Conservation (phyloP, 2,888 invertebrate genomes). For the Caenorhabditis sp. region DNA sequence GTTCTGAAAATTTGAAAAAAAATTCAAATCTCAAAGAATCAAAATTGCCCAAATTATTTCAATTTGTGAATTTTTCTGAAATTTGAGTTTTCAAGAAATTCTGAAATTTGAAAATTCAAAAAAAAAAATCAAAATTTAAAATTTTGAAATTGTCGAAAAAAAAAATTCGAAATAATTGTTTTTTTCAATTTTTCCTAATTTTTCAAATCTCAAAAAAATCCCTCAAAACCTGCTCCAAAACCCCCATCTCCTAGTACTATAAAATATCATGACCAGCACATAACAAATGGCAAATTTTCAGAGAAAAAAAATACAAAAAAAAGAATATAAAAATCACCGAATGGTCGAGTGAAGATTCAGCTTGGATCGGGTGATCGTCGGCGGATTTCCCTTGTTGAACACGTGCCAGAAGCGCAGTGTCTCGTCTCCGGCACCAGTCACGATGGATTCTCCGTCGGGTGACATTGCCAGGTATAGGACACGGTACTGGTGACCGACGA, state of each 20-base stretch:
- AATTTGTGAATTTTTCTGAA: no score
- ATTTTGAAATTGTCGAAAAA: no score
- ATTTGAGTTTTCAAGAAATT: no score
- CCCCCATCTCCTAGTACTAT: background rate
- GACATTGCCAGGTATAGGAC: constrained; percentile 97
- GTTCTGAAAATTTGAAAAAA: no score
- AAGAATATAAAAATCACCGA: constrained; percentile 48
- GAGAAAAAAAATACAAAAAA: background rate
- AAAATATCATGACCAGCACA: constrained; percentile 2
- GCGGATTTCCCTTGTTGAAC: constrained; percentile 89
- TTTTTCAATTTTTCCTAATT: no score
- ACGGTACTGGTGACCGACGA: constrained; percentile 96
- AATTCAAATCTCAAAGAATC: no score
- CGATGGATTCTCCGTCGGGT: constrained; percentile 98
- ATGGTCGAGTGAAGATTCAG: constrained; percentile 72
- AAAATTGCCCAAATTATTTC: no score
- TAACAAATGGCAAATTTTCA: background rate
- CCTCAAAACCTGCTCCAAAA: no score
- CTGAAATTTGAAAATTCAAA: no score
- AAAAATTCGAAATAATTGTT: no score
- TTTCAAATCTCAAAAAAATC: no score
- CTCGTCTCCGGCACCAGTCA: constrained; percentile 98
- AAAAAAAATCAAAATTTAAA: no score
- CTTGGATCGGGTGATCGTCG: constrained; percentile 66
- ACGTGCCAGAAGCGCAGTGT: constrained; percentile 99